These are phyloP conservation scores for Myotis daubentonii DNA, from an alignment of 2,797 vertebrate species.

Conservation along the genomic window DNA sequence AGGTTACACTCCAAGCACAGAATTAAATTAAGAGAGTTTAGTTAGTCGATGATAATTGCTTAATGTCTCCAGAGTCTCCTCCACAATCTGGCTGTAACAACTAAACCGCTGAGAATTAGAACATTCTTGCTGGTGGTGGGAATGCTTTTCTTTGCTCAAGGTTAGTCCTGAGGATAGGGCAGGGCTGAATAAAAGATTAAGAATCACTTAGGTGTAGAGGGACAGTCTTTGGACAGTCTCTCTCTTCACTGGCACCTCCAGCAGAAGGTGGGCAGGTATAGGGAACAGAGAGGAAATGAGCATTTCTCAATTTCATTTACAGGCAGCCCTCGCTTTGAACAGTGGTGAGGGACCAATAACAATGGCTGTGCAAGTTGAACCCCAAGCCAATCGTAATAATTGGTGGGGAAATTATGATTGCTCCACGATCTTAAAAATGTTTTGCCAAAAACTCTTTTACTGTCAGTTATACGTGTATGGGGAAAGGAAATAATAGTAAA, in stretches of 20 bases:
- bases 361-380: background rate
- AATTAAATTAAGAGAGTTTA: conserved; percentile 10
- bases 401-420: background rate
- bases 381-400: background rate
- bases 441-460: background rate
- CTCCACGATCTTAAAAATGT: background rate
- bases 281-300: background rate
- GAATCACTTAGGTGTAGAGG: background rate
- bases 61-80: background rate
- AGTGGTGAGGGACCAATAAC: background rate
- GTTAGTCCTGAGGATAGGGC: background rate
- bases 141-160: background rate
- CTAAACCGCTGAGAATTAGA: background rate
- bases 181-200: background rate
- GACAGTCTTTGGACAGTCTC: background rate
- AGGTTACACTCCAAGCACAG: background rate
- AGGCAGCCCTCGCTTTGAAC: background rate
- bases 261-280: conserved; percentile 74
- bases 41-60: background rate
- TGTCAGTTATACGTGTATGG: background rate
- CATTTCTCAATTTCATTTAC: background rate
- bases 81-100: background rate
- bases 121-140: background rate
- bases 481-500: background rate
- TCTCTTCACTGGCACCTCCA: conserved; percentile 54